These are phyloP conservation scores for Strix aluco DNA, from an alignment of 2,113 vertebrate species.

Conservation along the genomic window DNA sequence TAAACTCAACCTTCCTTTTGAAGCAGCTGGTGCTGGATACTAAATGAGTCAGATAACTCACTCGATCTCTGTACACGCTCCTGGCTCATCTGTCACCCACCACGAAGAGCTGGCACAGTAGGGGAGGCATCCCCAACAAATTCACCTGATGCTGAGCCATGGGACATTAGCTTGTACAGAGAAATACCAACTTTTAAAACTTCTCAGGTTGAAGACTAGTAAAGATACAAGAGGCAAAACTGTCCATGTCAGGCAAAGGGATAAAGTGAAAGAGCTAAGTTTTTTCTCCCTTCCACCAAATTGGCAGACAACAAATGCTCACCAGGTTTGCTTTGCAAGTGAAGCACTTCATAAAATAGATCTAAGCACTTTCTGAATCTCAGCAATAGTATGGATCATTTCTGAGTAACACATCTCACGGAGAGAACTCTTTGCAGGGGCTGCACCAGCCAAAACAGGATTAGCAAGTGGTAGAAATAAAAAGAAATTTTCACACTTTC, in stretches of 20 bases:
- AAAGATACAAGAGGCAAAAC: not conserved
- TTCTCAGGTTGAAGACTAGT: not conserved
- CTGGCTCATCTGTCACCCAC: not conserved
- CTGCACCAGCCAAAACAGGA: constrained; percentile 62
- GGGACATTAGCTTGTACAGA: not conserved
- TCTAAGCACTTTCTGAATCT: constrained; percentile 8
- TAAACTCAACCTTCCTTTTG: not conserved
- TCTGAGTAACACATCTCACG: constrained; percentile 53
- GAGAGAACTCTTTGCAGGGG: constrained; percentile 32
- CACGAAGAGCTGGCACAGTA: not conserved
- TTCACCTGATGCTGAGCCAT: not conserved
- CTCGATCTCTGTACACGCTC: not conserved
- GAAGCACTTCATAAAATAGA: not conserved
- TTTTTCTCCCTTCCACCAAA: not conserved
- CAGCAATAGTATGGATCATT: not conserved
- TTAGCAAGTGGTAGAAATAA: constrained; percentile 62
- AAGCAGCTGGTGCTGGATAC: not conserved
- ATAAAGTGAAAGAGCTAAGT: not conserved
- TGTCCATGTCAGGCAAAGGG: not conserved
- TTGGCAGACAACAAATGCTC: not conserved
- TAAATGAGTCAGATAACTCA: not conserved
- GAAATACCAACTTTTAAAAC: not conserved
- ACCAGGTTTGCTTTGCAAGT: not conserved
- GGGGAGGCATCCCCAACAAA: not conserved
- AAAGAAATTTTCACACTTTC: constrained; percentile 56